Evolutionary conservation across 2,797 vertebrate species (phyloP), one percentile per base, ranked within the genome.

Genomic region (Morus bassanus): DNA sequence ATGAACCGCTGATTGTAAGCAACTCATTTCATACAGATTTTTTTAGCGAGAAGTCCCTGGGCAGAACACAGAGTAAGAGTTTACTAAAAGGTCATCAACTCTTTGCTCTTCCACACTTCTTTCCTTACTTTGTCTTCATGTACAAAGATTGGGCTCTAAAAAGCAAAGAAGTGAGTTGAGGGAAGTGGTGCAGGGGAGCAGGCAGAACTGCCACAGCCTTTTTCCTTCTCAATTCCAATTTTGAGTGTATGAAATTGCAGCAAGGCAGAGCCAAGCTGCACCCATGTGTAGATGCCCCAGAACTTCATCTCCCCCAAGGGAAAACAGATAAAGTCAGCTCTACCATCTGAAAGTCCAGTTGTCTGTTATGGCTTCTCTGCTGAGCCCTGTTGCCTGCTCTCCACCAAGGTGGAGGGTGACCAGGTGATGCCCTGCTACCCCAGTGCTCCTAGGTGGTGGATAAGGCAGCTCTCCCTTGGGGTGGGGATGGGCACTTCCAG

Each of bases 171-270:
- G 19, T 48, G 10, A 45, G 17, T 13, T 39, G 41, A 59, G 24
- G 3, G 15, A 17, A 37, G 4, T 7, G 3, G 13, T n/a, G 11
- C 11, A 59, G 8, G 8, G 18, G 4, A 7, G 2, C 6, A 25
- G 7, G 8, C 5, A 86, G 45, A 63, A 2, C 3, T 6, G 18
- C 3, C 17, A 12, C 15, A 48, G 18, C 4, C 18, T 46, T 88
- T 59, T 77, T n/a, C 22, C 17, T 68, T 80, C 53, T 75, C 25
- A 72, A 1, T 61, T 94, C 11, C 46, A 23, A 1, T 70, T 85
- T 23, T 27, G 13, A 57, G 5, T 37, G 6, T 68, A 35, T 43
- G 39, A 89, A 85, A 75, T 18, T 51, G 9, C 41, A 89, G 17
- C 23, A 68, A 46, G 22, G 27, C 17, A 87, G 19, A 75, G 51